A percentile compares a stretch with the other conserved stretches of the same genome.
Evolutionary conservation across 2,888 invertebrate genomes (phyloP).

Genomic region (Lasius platythorax): DNA sequence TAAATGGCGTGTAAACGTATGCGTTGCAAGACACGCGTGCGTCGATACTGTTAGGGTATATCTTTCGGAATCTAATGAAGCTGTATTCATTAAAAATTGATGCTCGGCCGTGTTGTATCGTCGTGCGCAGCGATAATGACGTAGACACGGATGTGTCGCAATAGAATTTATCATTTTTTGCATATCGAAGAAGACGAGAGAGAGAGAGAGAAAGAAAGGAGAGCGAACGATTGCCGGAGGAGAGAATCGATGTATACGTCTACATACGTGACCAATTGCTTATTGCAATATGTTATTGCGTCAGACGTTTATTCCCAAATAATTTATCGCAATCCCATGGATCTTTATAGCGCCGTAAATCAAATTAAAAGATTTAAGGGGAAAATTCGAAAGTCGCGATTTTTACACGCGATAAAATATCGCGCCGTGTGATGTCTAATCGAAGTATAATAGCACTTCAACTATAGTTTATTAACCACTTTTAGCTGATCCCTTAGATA

Average conservation of each 20-base stretch:
- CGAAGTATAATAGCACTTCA: background rate
- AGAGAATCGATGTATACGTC: conserved; percentile 32
- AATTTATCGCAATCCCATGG: conserved; percentile 69
- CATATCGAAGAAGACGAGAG: background rate
- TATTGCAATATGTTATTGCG: conserved; percentile 49
- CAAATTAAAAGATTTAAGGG: conserved; percentile 65
- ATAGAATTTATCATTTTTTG: conserved; percentile 12
- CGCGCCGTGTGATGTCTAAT: conserved; percentile 19
- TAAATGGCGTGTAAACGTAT: conserved; percentile 59
- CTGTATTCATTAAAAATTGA: conserved; percentile 79
- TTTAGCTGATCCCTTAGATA: conserved; percentile 1
- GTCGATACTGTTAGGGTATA: conserved; percentile 66
- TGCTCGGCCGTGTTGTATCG: conserved; percentile 30
- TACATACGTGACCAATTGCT: conserved; percentile 28
- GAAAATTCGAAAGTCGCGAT: conserved; percentile 67
- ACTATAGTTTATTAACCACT: conserved; percentile 12
- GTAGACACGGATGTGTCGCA: conserved; percentile 2
- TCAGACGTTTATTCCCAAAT: conserved; percentile 58
- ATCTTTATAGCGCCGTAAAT: conserved; percentile 68
- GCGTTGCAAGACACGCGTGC: conserved; percentile 2
- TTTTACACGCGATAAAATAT: conserved; percentile 56
- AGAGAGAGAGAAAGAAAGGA: background rate
- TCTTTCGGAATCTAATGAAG: conserved; percentile 77
- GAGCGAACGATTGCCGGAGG: conserved; percentile 6
- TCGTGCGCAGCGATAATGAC: conserved; percentile 13